These are phyloP conservation scores for Diachasma alloeum DNA, from an alignment of 1,140 invertebrate genomes.

Conservation along the genomic window DNA sequence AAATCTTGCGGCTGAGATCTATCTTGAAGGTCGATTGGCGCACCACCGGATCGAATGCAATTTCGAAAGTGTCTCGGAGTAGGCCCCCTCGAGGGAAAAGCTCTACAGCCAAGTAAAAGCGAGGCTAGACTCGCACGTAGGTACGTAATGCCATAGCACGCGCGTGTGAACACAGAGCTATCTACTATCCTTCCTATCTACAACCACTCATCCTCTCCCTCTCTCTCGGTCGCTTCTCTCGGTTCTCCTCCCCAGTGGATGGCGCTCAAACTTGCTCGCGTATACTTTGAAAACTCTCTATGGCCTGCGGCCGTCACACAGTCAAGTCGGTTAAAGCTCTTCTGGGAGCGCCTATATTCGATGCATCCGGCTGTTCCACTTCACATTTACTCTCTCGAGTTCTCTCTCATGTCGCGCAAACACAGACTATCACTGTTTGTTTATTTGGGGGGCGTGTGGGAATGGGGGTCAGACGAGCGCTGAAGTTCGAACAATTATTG, in stretches of 20 bases:
- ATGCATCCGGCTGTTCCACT: neutral
- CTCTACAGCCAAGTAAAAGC: neutral
- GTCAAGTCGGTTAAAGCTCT: conserved; percentile 5
- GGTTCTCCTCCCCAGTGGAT: neutral
- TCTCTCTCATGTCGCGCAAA: neutral
- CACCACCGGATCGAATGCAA: conserved; percentile 7
- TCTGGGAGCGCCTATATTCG: neutral
- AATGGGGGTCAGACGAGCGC: too few relatives aligned
- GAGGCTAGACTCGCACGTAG: neutral
- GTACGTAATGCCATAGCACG: neutral
- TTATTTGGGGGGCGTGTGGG: too few relatives aligned
- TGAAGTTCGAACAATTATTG: too few relatives aligned
- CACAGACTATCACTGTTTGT: neutral
- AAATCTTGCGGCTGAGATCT: neutral
- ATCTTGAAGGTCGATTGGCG: neutral
- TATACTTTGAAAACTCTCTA: conserved; percentile 2
- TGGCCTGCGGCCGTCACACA: conserved; percentile 5
- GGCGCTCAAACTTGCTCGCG: neutral
- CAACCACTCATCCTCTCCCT: too few relatives aligned
- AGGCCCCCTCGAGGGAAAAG: conserved; percentile 1
- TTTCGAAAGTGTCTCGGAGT: conserved; percentile 2
- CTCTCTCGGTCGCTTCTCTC: neutral
- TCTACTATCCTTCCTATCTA: neutral
- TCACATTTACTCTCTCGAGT: neutral
- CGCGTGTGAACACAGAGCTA: conserved; percentile 3